Evolutionary conservation across 2,888 invertebrate species (phyloP).

Genomic region (Rambutsinella grinnellia): DNA sequence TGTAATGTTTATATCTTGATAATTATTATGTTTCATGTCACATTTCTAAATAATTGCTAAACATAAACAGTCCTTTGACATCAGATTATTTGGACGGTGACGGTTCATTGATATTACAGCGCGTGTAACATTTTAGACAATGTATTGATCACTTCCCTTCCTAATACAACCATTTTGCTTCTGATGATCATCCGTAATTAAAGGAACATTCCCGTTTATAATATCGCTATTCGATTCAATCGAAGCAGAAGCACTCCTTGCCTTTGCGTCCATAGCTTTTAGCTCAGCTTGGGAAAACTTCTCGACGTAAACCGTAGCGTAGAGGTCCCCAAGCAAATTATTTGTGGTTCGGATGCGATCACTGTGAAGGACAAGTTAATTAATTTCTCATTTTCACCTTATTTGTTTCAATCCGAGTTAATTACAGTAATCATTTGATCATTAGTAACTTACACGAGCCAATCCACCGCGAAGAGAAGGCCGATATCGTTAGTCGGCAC

Average conservation of each 20-base stretch:
- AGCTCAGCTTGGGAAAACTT: conserved; percentile 85
- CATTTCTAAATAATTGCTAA: no score
- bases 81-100: no score
- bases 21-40: no score
- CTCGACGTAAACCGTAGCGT: conserved; percentile 87
- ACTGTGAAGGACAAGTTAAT: no score
- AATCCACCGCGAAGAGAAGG: conserved; percentile 87
- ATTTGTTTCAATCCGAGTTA: neutral
- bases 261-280: conserved; percentile 73
- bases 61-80: no score
- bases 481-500: conserved; percentile 88
- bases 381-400: neutral
- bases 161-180: neutral
- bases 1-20: no score
- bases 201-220: conserved; percentile 13
- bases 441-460: conserved; percentile 83
- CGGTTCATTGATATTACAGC: no score
- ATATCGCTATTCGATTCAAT: conserved; percentile 26
- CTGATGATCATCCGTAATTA: neutral
- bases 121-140: conserved; percentile 1
- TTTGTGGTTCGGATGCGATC: conserved; percentile 89
- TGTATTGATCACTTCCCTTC: neutral
- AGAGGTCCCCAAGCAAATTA: conserved; percentile 90
- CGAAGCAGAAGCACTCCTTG: neutral
- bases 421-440: neutral